Percentiles rank a stretch among this genome's conserved stretches.
These are phyloP conservation scores for Cryptosula pallasiana DNA, from an alignment of 2,888 invertebrate genomes.

Conservation along the genomic window DNA sequence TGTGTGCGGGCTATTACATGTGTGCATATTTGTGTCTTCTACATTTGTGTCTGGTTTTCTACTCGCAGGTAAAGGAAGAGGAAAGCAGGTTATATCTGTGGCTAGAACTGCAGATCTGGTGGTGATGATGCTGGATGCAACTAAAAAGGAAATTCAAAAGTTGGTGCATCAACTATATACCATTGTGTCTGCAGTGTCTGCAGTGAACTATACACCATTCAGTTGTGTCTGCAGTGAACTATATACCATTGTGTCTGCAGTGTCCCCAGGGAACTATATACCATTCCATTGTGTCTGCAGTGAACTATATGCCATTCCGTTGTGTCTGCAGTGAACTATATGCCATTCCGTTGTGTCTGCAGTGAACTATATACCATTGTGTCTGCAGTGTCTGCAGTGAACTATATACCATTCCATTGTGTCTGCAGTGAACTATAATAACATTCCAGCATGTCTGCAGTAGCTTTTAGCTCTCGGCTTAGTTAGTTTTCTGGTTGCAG, in stretches of 20 bases:
- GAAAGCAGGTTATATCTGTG: slow-evolving; percentile 93
- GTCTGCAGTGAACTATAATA: background rate
- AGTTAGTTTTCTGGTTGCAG: slow-evolving; percentile 54
- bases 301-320: background rate
- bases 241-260: no score
- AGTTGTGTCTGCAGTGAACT: background rate
- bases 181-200: background rate
- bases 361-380: background rate
- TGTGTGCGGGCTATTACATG: background rate
- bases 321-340: background rate
- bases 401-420: background rate
- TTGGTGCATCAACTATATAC: slow-evolving; percentile 29
- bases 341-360: background rate
- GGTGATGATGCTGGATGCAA: slow-evolving; percentile 98
- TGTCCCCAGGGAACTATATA: no score
- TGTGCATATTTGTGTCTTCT: no score
- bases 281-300: background rate
- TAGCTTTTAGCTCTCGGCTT: no score
- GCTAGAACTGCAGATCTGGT: slow-evolving; percentile 96
- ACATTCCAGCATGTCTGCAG: background rate
- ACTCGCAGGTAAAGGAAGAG: slow-evolving; percentile 72
- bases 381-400: no score
- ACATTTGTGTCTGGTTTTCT: no score
- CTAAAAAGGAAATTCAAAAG: slow-evolving; percentile 91
- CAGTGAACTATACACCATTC: background rate